These are phyloP conservation scores for Apis florea DNA, from an alignment of 1,140 invertebrate genomes.

Conservation along the genomic window DNA sequence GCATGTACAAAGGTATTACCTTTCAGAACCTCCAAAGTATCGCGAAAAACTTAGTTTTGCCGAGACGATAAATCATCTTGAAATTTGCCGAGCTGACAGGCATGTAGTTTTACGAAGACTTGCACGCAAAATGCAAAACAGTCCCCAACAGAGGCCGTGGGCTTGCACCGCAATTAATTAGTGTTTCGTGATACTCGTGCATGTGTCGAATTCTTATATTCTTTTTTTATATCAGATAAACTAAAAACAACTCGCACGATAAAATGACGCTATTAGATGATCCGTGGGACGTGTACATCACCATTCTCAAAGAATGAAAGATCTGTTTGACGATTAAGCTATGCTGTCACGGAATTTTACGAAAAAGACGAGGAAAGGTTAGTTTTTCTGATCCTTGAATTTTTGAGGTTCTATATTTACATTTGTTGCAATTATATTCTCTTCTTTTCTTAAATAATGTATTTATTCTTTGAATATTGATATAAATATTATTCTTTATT, in stretches of 20 bases:
- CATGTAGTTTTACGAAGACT: slow-evolving; percentile 77
- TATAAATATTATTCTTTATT: no score
- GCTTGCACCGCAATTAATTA: slow-evolving; percentile 79
- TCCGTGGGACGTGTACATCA: slow-evolving; percentile 66
- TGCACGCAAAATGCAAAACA: slow-evolving; percentile 79
- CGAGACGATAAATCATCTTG: slow-evolving; percentile 77
- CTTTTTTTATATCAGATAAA: slow-evolving; percentile 57
- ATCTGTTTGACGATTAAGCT: slow-evolving; percentile 29
- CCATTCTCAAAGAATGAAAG: slow-evolving; percentile 34
- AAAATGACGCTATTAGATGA: slow-evolving; percentile 74
- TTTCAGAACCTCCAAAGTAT: slow-evolving; percentile 60
- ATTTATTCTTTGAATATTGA: no score
- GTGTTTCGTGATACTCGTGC: slow-evolving; percentile 77
- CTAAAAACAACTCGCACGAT: slow-evolving; percentile 71
- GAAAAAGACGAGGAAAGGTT: no score
- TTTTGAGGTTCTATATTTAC: no score
- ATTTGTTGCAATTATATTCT: neutral
- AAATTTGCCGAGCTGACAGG: slow-evolving; percentile 76
- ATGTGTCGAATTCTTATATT: slow-evolving; percentile 73
- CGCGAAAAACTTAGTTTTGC: slow-evolving; percentile 77
- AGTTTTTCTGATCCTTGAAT: neutral
- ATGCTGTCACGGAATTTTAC: neutral
- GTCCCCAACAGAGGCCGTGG: slow-evolving; percentile 54
- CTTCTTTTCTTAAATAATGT: no score
- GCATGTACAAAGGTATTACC: slow-evolving; percentile 55